Percentiles rank a stretch among this genome's conserved stretches.
These are phyloP conservation scores for Stenoptilia bipunctidactyla DNA, from an alignment of 2,888 invertebrate genomes.

Conservation along the genomic window DNA sequence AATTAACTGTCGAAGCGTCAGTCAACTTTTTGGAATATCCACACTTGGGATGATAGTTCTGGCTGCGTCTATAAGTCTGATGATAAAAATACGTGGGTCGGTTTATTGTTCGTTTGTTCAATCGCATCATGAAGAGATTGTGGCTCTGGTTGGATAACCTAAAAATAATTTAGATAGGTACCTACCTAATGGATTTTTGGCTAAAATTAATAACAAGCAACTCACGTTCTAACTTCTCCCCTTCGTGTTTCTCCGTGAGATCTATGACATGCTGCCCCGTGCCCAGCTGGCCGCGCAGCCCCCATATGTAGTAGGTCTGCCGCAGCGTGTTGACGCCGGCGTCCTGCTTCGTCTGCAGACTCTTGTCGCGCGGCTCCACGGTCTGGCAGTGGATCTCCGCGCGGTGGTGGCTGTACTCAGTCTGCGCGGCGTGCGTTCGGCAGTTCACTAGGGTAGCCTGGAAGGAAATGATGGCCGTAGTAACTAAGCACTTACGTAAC, in stretches of 20 bases:
- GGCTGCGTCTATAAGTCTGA: too few relatives aligned
- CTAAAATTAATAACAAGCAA: too few relatives aligned
- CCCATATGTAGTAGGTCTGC: constrained; percentile 58
- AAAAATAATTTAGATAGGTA: too few relatives aligned
- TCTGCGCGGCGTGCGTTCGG: constrained; percentile 78
- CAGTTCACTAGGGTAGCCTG: constrained; percentile 74
- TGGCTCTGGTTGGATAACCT: too few relatives aligned
- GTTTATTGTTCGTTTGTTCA: too few relatives aligned
- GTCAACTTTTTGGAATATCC: too few relatives aligned
- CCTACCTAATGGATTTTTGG: neutral
- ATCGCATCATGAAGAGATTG: too few relatives aligned
- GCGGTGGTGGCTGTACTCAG: constrained; percentile 74
- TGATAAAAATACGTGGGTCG: too few relatives aligned
- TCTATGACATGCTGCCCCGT: constrained; percentile 65
- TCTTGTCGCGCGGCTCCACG: constrained; percentile 42
- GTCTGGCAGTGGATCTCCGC: constrained; percentile 76
- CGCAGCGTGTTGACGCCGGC: constrained; percentile 30
- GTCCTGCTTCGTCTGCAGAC: constrained; percentile 42
- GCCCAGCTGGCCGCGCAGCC: constrained; percentile 68
- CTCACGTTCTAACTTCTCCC: constrained; percentile 27
- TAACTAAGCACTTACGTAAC: too few relatives aligned
- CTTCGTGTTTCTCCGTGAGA: constrained; percentile 18
- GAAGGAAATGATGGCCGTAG: too few relatives aligned
- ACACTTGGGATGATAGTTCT: neutral
- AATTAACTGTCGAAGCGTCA: too few relatives aligned